phyloP scores from a whole-genome alignment of 2,113 vertebrate genomes.

The Caloenas nicobarica region DNA sequence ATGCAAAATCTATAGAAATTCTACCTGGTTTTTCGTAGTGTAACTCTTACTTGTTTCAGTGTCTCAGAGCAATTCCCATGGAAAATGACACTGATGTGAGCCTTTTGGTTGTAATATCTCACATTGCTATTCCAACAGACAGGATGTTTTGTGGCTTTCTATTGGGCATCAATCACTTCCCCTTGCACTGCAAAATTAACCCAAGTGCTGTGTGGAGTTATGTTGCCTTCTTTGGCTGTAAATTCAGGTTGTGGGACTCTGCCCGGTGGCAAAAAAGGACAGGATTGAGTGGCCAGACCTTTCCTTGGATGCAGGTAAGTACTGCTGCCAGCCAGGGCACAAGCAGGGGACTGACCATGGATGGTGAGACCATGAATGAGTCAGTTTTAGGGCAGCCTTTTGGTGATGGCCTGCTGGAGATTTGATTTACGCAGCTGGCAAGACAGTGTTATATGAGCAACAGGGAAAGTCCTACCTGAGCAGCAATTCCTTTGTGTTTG shows the following conservation, averaged over 20 bases:
- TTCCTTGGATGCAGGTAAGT: not conserved
- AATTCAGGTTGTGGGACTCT: not conserved
- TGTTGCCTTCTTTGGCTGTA: not conserved
- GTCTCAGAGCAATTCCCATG: not conserved
- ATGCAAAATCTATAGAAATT: not conserved
- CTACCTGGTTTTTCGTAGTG: not conserved
- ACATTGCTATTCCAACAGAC: not conserved
- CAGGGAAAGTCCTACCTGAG: not conserved
- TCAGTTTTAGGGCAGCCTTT: not conserved
- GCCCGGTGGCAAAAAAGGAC: not conserved
- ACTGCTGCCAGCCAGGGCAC: not conserved
- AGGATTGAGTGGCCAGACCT: not conserved
- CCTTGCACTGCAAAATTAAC: not conserved
- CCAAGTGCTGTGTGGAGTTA: not conserved
- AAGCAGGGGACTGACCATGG: fast-evolving
- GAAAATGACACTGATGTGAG: not conserved
- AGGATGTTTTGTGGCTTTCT: not conserved
- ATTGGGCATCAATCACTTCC: not conserved
- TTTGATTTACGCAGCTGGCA: not conserved
- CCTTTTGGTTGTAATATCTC: not conserved
- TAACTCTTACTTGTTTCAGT: not conserved
- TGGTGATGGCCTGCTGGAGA: not conserved
- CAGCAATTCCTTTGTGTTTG: not conserved
- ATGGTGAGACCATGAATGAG: not conserved
- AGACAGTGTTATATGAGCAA: not conserved